A percentile compares a stretch with the other conserved stretches of the same genome.
Evolutionary conservation across 64 coral and sea anemone species (phyloP).

Genomic region (Montipora foliosa): DNA sequence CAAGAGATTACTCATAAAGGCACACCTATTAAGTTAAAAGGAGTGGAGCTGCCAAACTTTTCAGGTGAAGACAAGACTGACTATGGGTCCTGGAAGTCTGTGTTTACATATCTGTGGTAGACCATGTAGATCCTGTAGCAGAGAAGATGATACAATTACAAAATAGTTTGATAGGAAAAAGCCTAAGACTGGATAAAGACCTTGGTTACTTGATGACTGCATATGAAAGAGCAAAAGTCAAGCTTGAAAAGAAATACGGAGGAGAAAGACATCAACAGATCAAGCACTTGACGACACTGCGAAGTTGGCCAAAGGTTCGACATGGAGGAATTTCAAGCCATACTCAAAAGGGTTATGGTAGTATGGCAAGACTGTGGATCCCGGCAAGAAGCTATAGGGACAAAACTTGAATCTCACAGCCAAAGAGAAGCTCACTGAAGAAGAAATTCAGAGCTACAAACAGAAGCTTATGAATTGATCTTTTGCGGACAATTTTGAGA

Average conservation of each 20-base stretch:
- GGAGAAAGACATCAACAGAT: constrained; percentile 54
- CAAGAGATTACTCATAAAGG: background rate
- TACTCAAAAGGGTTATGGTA: constrained; percentile 38
- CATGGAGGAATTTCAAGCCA: constrained; percentile 36
- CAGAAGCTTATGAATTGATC: constrained; percentile 52
- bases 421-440: constrained; percentile 62
- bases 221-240: constrained; percentile 58
- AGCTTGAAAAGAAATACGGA: constrained; percentile 54
- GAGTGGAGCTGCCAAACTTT: constrained; percentile 59
- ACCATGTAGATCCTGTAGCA: constrained; percentile 23
- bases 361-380: constrained; percentile 32
- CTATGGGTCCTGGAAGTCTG: constrained; percentile 61
- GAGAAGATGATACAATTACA: constrained; percentile 67
- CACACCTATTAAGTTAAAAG: constrained; percentile 62
- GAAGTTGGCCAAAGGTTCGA: constrained; percentile 52
- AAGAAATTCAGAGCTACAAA: constrained; percentile 64
- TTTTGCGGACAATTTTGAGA: constrained; percentile 35
- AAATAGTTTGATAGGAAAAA: constrained; percentile 43
- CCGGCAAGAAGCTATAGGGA: constrained; percentile 5
- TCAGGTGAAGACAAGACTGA: constrained; percentile 70
- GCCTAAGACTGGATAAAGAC: constrained; percentile 42
- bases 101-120: constrained; percentile 60
- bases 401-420: constrained; percentile 65
- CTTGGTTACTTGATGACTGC: constrained; percentile 45
- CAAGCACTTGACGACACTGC: constrained; percentile 53